Conservation (phyloP, 2,113 vertebrate genomes). For the Lontra canadensis region DNA sequence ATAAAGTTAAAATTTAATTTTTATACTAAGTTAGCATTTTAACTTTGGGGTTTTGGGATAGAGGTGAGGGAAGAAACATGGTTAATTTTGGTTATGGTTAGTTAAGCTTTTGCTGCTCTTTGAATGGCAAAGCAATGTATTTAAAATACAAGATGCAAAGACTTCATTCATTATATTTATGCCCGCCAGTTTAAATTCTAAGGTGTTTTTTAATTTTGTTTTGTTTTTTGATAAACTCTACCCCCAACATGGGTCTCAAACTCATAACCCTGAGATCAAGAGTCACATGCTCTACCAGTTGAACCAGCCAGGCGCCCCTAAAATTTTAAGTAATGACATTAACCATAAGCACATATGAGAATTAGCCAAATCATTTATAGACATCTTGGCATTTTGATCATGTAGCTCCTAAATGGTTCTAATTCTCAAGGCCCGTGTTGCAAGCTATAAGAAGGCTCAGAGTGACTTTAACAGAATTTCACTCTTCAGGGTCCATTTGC, state of each 20-base stretch:
- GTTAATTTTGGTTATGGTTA: conserved; percentile 10
- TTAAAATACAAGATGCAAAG: neutral
- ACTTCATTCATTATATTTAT: conserved; percentile 14
- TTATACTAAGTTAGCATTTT: conserved; percentile 32
- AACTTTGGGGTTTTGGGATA: neutral
- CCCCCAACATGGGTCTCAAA: neutral
- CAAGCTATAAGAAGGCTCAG: neutral
- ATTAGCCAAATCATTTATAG: conserved; percentile 56
- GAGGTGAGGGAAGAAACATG: neutral
- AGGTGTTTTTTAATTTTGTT: neutral
- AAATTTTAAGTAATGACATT: conserved; percentile 50
- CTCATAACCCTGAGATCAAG: neutral
- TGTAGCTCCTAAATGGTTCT: conserved; percentile 13
- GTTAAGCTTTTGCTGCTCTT: conserved; percentile 22
- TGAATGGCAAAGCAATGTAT: conserved; percentile 2
- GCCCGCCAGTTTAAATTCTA: neutral
- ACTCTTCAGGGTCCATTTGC: neutral
- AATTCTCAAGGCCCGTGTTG: neutral
- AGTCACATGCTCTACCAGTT: neutral
- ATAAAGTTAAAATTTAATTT: conserved; percentile 43
- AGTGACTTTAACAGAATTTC: neutral
- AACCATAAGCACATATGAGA: conserved; percentile 19
- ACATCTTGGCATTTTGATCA: conserved; percentile 50
- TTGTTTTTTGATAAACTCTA: neutral
- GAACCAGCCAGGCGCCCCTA: neutral